phyloP scores from a whole-genome alignment of 2,797 vertebrate species.

The Enteromius afrohamiltoni region DNA sequence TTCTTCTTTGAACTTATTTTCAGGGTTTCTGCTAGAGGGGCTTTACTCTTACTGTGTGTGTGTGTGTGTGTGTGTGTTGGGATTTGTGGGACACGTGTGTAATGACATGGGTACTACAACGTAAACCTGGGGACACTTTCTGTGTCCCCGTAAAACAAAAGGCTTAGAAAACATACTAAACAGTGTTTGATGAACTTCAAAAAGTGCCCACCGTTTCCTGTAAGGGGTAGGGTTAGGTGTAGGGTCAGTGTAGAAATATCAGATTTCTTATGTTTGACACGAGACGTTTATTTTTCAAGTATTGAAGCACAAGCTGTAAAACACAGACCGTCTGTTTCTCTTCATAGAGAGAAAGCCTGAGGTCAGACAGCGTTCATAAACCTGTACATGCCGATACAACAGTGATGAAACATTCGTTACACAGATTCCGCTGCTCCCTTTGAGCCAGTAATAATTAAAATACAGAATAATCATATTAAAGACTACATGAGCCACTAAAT shows the following conservation, averaged over 20 bases:
- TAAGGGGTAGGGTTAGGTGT: too few species aligned
- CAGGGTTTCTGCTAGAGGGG: too few species aligned
- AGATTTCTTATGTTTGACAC: background rate
- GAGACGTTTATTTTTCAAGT: slow-evolving; percentile 53
- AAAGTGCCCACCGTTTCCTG: too few species aligned
- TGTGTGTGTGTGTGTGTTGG: too few species aligned
- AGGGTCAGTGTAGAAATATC: background rate
- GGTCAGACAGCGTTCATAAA: slow-evolving; percentile 73
- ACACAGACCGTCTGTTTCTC: slow-evolving; percentile 36
- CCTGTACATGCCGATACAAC: slow-evolving; percentile 81
- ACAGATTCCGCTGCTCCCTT: slow-evolving; percentile 68
- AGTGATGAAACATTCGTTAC: slow-evolving; percentile 73
- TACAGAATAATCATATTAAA: slow-evolving; percentile 49
- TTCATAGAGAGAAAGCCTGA: slow-evolving; percentile 51
- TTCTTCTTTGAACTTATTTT: too few species aligned
- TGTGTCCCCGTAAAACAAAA: too few species aligned
- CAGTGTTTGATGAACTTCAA: too few species aligned
- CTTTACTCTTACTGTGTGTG: too few species aligned
- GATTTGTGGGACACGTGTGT: too few species aligned
- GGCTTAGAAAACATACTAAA: too few species aligned
- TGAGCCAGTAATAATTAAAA: slow-evolving; percentile 71
- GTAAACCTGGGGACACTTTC: too few species aligned
- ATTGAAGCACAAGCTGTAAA: slow-evolving; percentile 42
- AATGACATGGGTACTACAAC: too few species aligned
- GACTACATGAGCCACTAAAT: slow-evolving; percentile 54